phyloP scores from a whole-genome alignment of 2,113 vertebrate species.

The Heptranchias perlo region DNA sequence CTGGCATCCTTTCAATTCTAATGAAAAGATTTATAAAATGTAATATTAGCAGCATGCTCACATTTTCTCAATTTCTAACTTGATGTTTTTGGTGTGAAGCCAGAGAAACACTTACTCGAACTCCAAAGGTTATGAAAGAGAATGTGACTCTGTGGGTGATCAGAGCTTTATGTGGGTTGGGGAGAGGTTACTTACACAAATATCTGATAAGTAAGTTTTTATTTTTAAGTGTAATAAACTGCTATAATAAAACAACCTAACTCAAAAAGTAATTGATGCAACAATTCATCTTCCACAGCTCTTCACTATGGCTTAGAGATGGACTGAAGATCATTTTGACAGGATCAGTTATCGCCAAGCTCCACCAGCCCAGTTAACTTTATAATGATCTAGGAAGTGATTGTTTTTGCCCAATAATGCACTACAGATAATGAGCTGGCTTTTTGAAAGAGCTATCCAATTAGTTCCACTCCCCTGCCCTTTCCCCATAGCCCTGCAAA shows the following conservation, averaged over 20 bases:
- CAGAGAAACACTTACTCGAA: slow-evolving; percentile 2
- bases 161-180: not conserved
- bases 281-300: not conserved
- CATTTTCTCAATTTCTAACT: slow-evolving; percentile 14
- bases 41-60: not conserved
- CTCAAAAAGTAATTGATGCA: not conserved
- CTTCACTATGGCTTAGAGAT: not conserved
- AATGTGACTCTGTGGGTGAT: slow-evolving; percentile 13
- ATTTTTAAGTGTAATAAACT: not conserved
- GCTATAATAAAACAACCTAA: not conserved
- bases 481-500: no score
- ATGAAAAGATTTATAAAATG: not conserved
- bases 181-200: not conserved
- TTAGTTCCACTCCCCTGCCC: no score
- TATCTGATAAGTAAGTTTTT: not conserved
- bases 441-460: no score
- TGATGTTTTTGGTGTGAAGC: not conserved
- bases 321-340: not conserved
- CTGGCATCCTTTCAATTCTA: not conserved
- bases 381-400: not conserved
- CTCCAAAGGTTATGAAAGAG: slow-evolving; percentile 8
- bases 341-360: not conserved
- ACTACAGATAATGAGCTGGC: no score
- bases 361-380: not conserved
- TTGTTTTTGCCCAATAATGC: not conserved